Percentiles rank a stretch among this genome's conserved stretches.
These are phyloP conservation scores for Campoletis raptor DNA, from an alignment of 2,888 invertebrate genomes.

Conservation along the genomic window DNA sequence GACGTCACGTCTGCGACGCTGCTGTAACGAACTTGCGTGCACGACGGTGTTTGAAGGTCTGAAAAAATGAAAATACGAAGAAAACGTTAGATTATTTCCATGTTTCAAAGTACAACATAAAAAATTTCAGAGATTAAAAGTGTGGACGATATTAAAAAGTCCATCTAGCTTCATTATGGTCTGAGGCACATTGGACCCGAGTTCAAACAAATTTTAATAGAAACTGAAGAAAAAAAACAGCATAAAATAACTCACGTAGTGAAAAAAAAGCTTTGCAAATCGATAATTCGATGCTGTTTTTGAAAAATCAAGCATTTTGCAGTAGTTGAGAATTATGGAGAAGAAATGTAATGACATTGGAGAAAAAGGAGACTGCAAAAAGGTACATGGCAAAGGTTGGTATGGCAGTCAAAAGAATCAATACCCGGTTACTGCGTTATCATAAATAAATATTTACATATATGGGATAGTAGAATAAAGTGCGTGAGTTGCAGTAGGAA, in stretches of 20 bases:
- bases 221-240: background rate
- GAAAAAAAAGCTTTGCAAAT: background rate
- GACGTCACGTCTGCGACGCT: constrained; percentile 82
- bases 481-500: constrained; percentile 21
- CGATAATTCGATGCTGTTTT: background rate
- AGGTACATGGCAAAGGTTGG: background rate
- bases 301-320: background rate
- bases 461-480: background rate
- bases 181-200: background rate
- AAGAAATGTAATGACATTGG: constrained; percentile 30
- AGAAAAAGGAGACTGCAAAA: constrained; percentile 21
- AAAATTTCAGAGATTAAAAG: too few relatives aligned
- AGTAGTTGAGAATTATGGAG: constrained; percentile 25
- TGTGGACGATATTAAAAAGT: background rate
- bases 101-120: background rate
- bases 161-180: background rate
- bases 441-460: constrained; percentile 58
- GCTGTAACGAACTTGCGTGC: constrained; percentile 81
- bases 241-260: background rate
- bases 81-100: background rate
- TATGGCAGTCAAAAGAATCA: constrained; percentile 51
- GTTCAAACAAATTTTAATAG: too few relatives aligned
- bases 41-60: constrained; percentile 78
- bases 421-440: constrained; percentile 52
- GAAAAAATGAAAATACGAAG: constrained; percentile 58